A percentile compares a stretch with the other conserved stretches of the same genome.
phyloP scores from a whole-genome alignment of 2,113 vertebrate species.

The Macquaria australasica region DNA sequence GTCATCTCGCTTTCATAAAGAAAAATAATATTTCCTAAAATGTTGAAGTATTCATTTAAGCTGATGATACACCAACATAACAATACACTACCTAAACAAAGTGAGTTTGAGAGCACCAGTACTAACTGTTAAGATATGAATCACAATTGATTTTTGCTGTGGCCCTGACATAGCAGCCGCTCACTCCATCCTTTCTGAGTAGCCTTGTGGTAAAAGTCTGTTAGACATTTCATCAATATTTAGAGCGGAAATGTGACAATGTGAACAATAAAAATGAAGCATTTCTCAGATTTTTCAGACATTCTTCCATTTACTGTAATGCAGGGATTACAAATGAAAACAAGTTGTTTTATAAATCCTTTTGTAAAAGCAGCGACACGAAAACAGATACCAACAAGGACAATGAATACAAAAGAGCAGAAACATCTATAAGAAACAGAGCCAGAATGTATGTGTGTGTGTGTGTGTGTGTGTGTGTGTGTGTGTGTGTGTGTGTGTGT shows the following conservation, averaged over 20 bases:
- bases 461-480: conserved; percentile 13
- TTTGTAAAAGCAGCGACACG: conserved; percentile 14
- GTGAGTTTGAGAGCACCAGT: conserved; percentile 17
- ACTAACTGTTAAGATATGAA: conserved; percentile 45
- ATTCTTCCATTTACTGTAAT: neutral
- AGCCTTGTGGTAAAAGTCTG: neutral
- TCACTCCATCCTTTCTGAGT: conserved; percentile 37
- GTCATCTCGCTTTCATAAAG: neutral
- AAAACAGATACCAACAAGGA: conserved; percentile 26
- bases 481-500: conserved; percentile 19
- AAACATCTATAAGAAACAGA: conserved; percentile 15
- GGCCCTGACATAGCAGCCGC: neutral
- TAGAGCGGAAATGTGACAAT: conserved; percentile 29
- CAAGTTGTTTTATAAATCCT: neutral
- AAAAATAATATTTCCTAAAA: neutral
- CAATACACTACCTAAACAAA: neutral
- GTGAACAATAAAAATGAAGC: conserved; percentile 16
- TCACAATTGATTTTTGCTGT: conserved; percentile 55
- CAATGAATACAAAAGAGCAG: conserved; percentile 39
- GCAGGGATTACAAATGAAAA: conserved; percentile 4
- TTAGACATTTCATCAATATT: conserved; percentile 45
- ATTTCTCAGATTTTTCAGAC: neutral
- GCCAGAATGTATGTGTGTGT: neutral
- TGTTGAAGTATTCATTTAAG: neutral
- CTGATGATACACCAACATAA: neutral